A percentile compares a stretch with the other conserved stretches of the same genome.
These are phyloP conservation scores for Eulemur rufifrons DNA, from an alignment of 2,113 vertebrate species.

Conservation along the genomic window DNA sequence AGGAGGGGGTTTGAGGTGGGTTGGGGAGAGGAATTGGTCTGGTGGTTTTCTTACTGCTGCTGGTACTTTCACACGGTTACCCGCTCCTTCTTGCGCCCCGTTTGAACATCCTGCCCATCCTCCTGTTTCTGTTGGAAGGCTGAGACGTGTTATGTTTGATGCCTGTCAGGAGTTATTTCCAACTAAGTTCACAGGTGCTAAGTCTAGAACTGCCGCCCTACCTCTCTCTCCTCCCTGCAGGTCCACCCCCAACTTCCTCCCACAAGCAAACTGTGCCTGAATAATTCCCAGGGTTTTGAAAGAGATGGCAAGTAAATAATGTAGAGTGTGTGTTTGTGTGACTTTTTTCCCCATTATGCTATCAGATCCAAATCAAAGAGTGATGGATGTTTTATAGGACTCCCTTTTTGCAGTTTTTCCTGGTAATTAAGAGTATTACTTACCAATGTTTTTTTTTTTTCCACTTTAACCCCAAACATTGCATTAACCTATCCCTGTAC, in stretches of 20 bases:
- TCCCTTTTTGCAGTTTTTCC: neutral
- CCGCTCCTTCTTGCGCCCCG: neutral
- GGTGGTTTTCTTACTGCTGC: neutral
- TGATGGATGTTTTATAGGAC: neutral
- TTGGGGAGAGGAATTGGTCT: neutral
- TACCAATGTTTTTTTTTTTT: neutral
- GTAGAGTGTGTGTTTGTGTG: neutral
- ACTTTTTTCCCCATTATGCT: neutral
- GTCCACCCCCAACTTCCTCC: neutral
- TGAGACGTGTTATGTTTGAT: neutral
- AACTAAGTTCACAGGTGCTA: constrained; percentile 56
- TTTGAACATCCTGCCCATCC: neutral
- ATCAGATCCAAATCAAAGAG: neutral
- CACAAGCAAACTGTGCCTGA: neutral
- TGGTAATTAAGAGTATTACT: neutral
- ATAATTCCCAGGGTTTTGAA: neutral
- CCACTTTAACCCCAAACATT: neutral
- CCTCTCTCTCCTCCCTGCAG: neutral
- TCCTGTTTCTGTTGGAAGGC: neutral
- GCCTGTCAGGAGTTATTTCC: constrained; percentile 56
- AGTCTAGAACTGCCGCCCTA: neutral
- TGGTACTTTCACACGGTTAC: neutral
- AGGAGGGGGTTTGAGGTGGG: neutral
- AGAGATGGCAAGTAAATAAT: neutral
- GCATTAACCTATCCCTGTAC: neutral